Evolutionary conservation across 2,113 vertebrate genomes (phyloP).

Genomic region (Peromyscus californicus): DNA sequence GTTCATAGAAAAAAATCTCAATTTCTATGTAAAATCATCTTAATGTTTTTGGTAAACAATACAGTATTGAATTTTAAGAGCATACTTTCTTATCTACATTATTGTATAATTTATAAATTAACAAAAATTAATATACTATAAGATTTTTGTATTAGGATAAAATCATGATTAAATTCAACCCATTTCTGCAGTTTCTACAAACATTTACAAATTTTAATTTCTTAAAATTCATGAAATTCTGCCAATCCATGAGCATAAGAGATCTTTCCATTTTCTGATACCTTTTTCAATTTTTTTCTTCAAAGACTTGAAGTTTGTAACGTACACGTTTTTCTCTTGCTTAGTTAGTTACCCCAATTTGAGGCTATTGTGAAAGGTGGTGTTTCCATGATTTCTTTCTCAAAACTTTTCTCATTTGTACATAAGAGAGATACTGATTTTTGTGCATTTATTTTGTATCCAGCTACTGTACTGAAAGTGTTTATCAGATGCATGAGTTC

Average conservation of each 20-base stretch:
- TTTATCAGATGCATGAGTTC: not conserved
- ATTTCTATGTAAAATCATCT: conserved; percentile 14
- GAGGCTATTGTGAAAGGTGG: not conserved
- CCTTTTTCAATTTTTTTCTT: not conserved
- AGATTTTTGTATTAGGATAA: not conserved
- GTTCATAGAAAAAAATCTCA: not conserved
- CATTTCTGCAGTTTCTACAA: not conserved
- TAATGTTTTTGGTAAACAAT: not conserved
- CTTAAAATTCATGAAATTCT: not conserved
- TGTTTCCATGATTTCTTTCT: not conserved
- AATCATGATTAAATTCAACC: not conserved
- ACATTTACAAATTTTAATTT: conserved; percentile 9
- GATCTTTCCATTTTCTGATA: not conserved
- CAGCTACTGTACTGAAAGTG: not conserved
- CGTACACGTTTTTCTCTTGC: not conserved
- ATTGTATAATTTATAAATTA: conserved; percentile 19
- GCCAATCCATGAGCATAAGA: not conserved
- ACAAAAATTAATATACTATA: not conserved
- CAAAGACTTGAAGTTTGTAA: not conserved
- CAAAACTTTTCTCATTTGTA: not conserved
- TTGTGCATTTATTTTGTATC: not conserved
- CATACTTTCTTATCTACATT: not conserved
- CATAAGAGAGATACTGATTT: not conserved
- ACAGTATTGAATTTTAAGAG: not conserved
- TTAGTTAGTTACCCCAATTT: not conserved